Base-by-base conservation (phyloP, 2,113 vertebrate genomes). In the Paramisgurnus dabryanus region DNA sequence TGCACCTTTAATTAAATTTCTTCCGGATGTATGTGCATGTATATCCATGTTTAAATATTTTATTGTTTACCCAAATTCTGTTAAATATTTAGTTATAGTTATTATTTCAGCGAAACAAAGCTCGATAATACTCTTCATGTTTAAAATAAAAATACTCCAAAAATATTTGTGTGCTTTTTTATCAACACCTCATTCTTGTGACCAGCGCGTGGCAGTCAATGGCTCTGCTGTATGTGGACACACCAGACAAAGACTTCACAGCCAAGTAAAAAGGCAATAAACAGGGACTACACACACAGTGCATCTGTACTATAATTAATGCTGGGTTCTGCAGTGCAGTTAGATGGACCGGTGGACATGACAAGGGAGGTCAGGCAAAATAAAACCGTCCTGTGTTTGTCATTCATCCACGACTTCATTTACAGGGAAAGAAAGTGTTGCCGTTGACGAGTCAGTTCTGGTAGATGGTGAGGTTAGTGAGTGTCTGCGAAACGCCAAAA, bases 121-220 rank as follows among this genome's bases (percentile, higher is more conserved):
- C 72, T 66, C 72, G 61, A 86, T 49, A 22, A 67, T 60, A 66
- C 18, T 72, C 61, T 17, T 45, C 17, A 55, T 57, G 60, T 43
- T 39, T 12, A 10, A 49, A 34, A 85, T 87, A 80, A 43, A 64
- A 64, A 67, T 65, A 47, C 66, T 68, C 40, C 5, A 57, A 71
- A 61, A 61, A 15, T 12, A 77, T 8, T 4, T 58, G 67, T 84
- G 82, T 81, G 83, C 79, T 84, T 84, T 65, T 83, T 64, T 39
- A 86, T 84, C 87, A 85, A 84, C 85, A 81, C 81, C 86, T 87
- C 77, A 83, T 55, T 43, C 13, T 67, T 64, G 61, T 39, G 61
- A 77, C 43, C 74, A 65, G 63, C 17, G 74, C 17, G 40, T 39
- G 50, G 71, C 61, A 57, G 71, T 80, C 64, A 10, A 80, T 70